phyloP scores from a whole-genome alignment of 2,113 vertebrate species.

The Dendropsophus ebraccatus region DNA sequence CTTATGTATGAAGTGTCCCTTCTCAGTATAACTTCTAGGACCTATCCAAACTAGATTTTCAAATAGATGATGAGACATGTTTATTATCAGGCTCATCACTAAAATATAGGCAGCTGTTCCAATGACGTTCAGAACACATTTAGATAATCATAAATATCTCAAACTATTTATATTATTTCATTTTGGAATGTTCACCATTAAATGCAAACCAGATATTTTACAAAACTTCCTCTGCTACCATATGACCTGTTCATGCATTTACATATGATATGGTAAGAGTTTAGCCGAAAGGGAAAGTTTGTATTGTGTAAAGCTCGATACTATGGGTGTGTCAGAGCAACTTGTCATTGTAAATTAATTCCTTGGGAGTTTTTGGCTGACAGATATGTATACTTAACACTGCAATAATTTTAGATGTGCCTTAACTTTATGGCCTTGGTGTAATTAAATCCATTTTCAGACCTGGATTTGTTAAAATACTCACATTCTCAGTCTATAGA shows the following conservation, averaged over 20 bases:
- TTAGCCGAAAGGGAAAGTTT: slow-evolving; percentile 15
- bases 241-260: not conserved
- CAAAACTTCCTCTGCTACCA: slow-evolving; percentile 9
- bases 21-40: too few species aligned
- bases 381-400: slow-evolving; percentile 36
- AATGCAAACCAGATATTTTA: slow-evolving; percentile 27
- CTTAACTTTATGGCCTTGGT: slow-evolving; percentile 30
- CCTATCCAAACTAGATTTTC: not conserved
- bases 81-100: slow-evolving; percentile 13
- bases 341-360: slow-evolving; percentile 39
- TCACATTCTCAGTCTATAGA: slow-evolving; percentile 45
- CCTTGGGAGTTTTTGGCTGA: slow-evolving; percentile 45
- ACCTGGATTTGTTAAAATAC: slow-evolving; percentile 33
- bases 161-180: slow-evolving; percentile 30
- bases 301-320: slow-evolving; percentile 24
- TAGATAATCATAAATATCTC: slow-evolving; percentile 28
- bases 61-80: slow-evolving; percentile 9
- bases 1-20: too few species aligned
- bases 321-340: slow-evolving; percentile 38
- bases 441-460: slow-evolving; percentile 55
- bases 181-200: slow-evolving; percentile 1
- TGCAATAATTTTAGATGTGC: slow-evolving; percentile 50
- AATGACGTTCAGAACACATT: slow-evolving; percentile 7
- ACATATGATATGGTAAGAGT: slow-evolving; percentile 9
- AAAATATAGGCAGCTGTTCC: slow-evolving; percentile 46